A percentile compares a stretch with the other conserved stretches of the same genome.
Evolutionary conservation across 1,140 invertebrate genomes (phyloP).

Genomic region (Chironomus striatipennis): DNA sequence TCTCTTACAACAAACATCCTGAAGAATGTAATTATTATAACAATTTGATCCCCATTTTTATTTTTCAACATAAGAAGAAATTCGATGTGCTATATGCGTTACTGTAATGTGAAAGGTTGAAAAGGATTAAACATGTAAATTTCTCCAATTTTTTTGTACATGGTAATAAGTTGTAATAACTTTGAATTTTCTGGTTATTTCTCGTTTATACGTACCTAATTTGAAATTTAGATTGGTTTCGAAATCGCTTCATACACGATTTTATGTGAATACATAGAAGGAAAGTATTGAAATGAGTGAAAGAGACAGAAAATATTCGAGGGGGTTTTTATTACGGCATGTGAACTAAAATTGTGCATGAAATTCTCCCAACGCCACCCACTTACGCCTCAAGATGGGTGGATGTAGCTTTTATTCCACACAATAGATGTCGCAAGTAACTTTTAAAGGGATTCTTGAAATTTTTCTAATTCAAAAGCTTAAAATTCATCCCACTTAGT

Average conservation of each 20-base stretch:
- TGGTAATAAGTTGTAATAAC: conserved; percentile 22
- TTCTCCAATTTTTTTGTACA: background rate
- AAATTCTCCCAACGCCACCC: background rate
- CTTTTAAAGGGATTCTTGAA: too few relatives aligned
- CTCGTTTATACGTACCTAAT: background rate
- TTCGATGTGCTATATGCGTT: background rate
- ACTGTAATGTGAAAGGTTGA: background rate
- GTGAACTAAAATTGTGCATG: background rate
- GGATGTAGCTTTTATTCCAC: background rate
- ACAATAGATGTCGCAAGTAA: background rate
- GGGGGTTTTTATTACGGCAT: background rate
- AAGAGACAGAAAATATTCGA: background rate
- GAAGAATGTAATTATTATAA: background rate
- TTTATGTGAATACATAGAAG: too few relatives aligned
- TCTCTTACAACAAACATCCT: background rate
- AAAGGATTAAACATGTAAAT: conserved; percentile 20
- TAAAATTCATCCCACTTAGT: background rate
- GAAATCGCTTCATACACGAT: background rate
- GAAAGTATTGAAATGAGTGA: background rate
- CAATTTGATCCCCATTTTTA: background rate
- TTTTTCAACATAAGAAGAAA: background rate
- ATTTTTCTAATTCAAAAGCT: too few relatives aligned
- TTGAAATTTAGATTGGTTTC: conserved; percentile 23
- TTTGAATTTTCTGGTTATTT: conserved; percentile 21
- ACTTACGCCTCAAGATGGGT: background rate